Evolutionary conservation across 2,888 invertebrate genomes (phyloP).

Genomic region (Macaria liturata): DNA sequence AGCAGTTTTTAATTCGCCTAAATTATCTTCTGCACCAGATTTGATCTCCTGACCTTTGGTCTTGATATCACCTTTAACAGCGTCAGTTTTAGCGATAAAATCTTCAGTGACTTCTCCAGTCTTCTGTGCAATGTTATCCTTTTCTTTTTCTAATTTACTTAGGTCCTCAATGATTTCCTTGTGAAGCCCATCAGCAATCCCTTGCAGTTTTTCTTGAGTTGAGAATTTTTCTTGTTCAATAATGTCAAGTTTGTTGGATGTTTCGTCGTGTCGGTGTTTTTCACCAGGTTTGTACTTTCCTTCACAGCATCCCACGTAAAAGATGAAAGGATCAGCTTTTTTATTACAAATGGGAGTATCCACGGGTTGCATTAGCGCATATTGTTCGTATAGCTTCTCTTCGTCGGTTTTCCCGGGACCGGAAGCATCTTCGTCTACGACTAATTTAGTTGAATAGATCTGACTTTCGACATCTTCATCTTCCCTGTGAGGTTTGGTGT

Average conservation of each 20-base stretch:
- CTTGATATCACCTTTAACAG: constrained; percentile 49
- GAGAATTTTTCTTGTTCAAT: constrained; percentile 73
- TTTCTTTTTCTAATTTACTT: constrained; percentile 61
- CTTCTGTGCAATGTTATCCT: constrained; percentile 63
- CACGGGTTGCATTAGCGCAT: constrained; percentile 74
- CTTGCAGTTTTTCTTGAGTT: constrained; percentile 65
- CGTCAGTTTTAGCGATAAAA: constrained; percentile 49
- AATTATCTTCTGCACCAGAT: constrained; percentile 48
- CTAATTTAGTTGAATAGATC: constrained; percentile 69
- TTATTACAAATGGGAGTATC: constrained; percentile 63
- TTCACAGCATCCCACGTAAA: constrained; percentile 67
- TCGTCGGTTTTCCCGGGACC: constrained; percentile 44
- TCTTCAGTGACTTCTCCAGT: constrained; percentile 53
- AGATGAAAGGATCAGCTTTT: constrained; percentile 66
- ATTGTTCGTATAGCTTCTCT: constrained; percentile 68
- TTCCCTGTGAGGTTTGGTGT: constrained; percentile 59
- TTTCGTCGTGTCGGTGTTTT: constrained; percentile 73
- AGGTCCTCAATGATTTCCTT: constrained; percentile 57
- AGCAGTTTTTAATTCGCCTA: constrained; percentile 45
- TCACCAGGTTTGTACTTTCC: constrained; percentile 59
- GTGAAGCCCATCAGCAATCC: constrained; percentile 54
- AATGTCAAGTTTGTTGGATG: constrained; percentile 68
- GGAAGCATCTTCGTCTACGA: constrained; percentile 69
- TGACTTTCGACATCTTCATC: constrained; percentile 63
- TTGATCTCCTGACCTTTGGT: constrained; percentile 52